Evolutionary conservation across 1,140 invertebrate species (phyloP), one percentile per base, ranked within the genome.

Genomic region (Scaptodrosophila lebanonensis): DNA sequence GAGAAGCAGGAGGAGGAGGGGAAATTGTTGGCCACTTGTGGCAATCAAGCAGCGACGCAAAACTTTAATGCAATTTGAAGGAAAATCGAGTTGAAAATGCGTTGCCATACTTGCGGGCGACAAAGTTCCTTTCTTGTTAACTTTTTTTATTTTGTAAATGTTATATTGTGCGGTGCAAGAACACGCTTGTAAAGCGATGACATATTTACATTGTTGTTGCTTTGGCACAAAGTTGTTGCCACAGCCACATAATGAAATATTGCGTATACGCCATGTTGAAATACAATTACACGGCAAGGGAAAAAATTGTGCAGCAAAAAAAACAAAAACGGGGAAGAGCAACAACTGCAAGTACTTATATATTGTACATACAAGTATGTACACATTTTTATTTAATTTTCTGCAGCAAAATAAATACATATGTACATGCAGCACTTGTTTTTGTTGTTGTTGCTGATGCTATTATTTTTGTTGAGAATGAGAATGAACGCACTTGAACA

Each of bases 321-420:
- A 25, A n/a, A 8, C 3, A 25, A 25, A 25, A 25, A 25, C 22
- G 3, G 22, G 3, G 22, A 25, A 25, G 3, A 4, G 22, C 22
- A 4, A 4, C 22, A 25, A 25, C 8, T 25, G 22, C 22, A 8
- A 3, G 8, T 25, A 25, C 3, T 25, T 25, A 25, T 25, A 25
- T 25, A 25, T 25, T 17, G 36, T 22, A 47, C 22, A 75, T 52
- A 69, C 45, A 58, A 60, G 60, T 76, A 67, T 38, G 56, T 59
- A 47, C 38, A 39, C 33, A 79, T 68, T 77, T 77, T 77, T 79
- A 68, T 77, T 77, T 79, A 79, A 79, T 79, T 79, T 77, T 59
- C 39, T 53, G 22, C 22, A 25, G 22, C 8, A 8, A 25, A 25
- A 25, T 25, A 25, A 25, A 25, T 25, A 4, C 22, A 5, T 33